phyloP scores from a whole-genome alignment of 2,113 vertebrate species.

The Corythoichthys intestinalis region DNA sequence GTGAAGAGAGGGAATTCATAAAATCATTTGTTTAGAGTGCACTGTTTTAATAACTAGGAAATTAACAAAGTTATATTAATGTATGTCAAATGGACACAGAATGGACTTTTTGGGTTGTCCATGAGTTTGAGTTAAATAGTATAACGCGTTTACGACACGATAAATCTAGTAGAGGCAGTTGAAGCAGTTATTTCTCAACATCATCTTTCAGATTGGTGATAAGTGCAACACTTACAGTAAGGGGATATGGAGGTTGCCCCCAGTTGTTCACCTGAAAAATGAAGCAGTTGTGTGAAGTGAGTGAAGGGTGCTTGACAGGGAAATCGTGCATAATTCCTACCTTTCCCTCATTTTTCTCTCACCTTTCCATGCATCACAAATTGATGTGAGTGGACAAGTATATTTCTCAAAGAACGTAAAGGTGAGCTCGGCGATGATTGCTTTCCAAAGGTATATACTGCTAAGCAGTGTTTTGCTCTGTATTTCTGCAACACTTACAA shows the following conservation, averaged over 20 bases:
- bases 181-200: slow-evolving; percentile 11
- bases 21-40: too few relatives aligned
- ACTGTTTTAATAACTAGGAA: too few relatives aligned
- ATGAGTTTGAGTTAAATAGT: neutral
- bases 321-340: neutral
- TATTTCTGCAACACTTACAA: slow-evolving; percentile 3
- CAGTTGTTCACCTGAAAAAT: slow-evolving; percentile 3
- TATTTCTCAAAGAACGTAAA: neutral
- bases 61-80: too few relatives aligned
- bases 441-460: neutral
- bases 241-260: slow-evolving; percentile 1
- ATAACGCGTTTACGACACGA: too few relatives aligned
- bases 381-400: neutral
- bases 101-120: neutral
- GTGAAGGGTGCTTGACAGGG: slow-evolving; percentile 6
- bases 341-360: neutral
- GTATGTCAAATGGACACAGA: too few relatives aligned
- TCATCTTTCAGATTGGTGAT: slow-evolving; percentile 17
- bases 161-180: too few relatives aligned
- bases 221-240: slow-evolving; percentile 4
- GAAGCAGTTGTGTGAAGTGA: slow-evolving; percentile 2
- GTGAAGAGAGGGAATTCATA: too few relatives aligned
- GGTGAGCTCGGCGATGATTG: neutral
- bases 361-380: neutral
- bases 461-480: slow-evolving; percentile 6